Conservation (phyloP, 2,113 vertebrate genomes). For the Bos indicus region DNA sequence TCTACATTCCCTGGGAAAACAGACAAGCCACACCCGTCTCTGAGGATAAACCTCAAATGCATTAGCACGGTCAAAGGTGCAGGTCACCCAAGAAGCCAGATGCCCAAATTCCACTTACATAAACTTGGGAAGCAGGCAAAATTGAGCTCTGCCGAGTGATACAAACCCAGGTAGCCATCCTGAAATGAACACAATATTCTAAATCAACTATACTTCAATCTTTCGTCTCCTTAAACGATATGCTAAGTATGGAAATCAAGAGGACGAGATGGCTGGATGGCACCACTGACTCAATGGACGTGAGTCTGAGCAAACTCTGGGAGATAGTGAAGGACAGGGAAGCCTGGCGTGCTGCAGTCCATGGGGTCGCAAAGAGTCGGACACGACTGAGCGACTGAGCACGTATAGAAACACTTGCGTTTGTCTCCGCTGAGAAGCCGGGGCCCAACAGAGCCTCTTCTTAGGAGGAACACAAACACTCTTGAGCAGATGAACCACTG, state of each 20-base stretch:
- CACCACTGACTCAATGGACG: background rate
- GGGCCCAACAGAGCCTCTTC: background rate
- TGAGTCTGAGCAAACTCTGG: background rate
- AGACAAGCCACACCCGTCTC: fast-evolving
- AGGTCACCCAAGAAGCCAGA: fast-evolving
- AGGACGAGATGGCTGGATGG: background rate
- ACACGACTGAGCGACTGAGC: background rate
- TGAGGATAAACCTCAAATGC: background rate
- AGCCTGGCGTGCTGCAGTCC: background rate
- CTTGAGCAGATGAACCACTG: background rate
- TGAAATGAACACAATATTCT: background rate
- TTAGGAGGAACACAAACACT: no score
- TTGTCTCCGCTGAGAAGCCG: background rate
- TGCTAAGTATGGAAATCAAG: background rate
- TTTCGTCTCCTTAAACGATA: background rate
- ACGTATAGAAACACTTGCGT: background rate
- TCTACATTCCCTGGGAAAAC: background rate
- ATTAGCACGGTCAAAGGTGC: fast-evolving
- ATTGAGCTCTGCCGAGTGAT: fast-evolving
- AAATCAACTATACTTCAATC: background rate
- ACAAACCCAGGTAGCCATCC: fast-evolving
- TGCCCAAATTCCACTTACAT: fast-evolving
- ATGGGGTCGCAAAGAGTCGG: fast-evolving
- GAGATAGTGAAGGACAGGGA: background rate
- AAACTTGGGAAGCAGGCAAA: fast-evolving